A percentile compares a stretch with the other conserved stretches of the same genome.
Conservation (phyloP, 2,888 invertebrate species). For the Callosobruchus maculatus region DNA sequence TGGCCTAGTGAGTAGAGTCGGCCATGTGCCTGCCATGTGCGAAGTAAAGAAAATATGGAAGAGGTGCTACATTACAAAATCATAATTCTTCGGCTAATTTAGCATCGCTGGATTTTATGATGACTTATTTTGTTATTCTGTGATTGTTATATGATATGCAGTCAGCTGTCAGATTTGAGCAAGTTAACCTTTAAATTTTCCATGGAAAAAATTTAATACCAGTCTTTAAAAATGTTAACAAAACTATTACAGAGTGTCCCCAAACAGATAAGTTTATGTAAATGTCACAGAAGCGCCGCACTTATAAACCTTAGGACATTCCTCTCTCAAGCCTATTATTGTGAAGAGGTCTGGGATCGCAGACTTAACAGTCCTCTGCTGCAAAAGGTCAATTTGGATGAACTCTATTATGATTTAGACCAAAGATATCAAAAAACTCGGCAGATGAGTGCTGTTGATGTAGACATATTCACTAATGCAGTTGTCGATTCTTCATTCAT, state of each 20-base stretch:
- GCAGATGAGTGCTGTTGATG: slow-evolving; percentile 71
- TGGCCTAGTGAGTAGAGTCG: too few relatives aligned
- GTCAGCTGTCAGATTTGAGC: background rate
- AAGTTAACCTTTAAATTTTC: background rate
- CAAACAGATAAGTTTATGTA: background rate
- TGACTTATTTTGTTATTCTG: too few relatives aligned
- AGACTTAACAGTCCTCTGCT: slow-evolving; percentile 61
- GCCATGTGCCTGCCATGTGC: too few relatives aligned
- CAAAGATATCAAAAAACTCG: slow-evolving; percentile 60
- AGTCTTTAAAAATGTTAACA: background rate
- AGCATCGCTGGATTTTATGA: background rate
- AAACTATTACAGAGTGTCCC: background rate
- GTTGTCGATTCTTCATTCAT: slow-evolving; percentile 57
- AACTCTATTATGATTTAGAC: slow-evolving; percentile 69
- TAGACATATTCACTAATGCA: slow-evolving; percentile 77
- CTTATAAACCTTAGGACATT: slow-evolving; percentile 49
- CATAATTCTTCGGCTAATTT: background rate
- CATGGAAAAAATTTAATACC: background rate
- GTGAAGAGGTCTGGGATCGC: slow-evolving; percentile 66
- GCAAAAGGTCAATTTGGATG: slow-evolving; percentile 58
- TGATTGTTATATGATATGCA: too few relatives aligned
- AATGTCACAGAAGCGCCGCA: background rate
- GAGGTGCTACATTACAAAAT: background rate
- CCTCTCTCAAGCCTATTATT: slow-evolving; percentile 69
- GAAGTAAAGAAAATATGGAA: too few relatives aligned